A percentile compares a stretch with the other conserved stretches of the same genome.
Evolutionary conservation across 2,888 invertebrate species (phyloP).

Genomic region (Allolobophora icterica): DNA sequence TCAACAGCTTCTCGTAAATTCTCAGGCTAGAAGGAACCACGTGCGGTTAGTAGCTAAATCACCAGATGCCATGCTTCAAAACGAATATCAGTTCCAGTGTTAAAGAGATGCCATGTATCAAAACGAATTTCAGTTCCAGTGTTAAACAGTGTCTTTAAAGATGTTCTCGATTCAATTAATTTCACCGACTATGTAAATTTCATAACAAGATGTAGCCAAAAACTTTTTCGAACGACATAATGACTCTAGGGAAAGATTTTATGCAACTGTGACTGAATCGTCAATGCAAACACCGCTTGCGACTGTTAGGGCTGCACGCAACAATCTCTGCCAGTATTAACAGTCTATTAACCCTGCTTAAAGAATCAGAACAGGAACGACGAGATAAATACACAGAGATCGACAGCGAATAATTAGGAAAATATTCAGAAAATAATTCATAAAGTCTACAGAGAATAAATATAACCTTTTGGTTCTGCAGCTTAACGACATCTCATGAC

Average conservation of each 20-base stretch:
- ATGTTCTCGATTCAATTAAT: background rate
- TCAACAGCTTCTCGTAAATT: background rate
- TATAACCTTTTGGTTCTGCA: background rate
- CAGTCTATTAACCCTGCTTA: background rate
- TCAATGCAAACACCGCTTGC: background rate
- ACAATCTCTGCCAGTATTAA: background rate
- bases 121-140: background rate
- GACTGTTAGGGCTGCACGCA: background rate
- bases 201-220: background rate
- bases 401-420: background rate
- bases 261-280: background rate
- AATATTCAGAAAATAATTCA: background rate
- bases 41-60: background rate
- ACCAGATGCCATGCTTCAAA: background rate
- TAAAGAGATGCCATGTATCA: background rate
- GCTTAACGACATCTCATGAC: too few species aligned
- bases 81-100: background rate
- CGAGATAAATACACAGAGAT: background rate
- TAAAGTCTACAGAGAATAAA: background rate
- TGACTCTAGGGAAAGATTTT: background rate
- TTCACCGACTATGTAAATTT: background rate
- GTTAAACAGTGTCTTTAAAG: background rate
- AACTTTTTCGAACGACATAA: background rate
- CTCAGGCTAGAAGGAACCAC: background rate
- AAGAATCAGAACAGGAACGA: background rate